Conservation (phyloP, 2,113 vertebrate species). For the Equus przewalskii region DNA sequence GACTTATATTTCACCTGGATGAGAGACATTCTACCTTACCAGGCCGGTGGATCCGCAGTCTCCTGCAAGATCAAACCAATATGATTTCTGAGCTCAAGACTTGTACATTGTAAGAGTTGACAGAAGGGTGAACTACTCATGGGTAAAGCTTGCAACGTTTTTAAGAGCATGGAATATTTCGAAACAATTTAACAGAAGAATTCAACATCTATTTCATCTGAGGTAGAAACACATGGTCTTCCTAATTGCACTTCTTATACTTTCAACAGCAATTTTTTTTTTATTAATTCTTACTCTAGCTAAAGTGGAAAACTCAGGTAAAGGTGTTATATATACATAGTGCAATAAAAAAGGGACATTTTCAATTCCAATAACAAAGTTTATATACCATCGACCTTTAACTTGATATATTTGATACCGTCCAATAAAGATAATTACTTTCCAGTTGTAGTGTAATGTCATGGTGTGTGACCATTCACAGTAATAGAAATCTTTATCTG, state of each 20-base stretch:
- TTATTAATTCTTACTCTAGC: constrained; percentile 28
- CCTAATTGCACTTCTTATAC: background rate
- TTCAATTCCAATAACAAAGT: constrained; percentile 41
- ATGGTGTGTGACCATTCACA: background rate
- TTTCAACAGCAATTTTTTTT: background rate
- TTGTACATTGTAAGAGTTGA: background rate
- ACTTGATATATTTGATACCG: constrained; percentile 24
- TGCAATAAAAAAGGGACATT: background rate
- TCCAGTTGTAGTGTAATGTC: constrained; percentile 31
- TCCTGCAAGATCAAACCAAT: background rate
- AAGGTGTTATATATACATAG: background rate
- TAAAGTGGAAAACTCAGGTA: background rate
- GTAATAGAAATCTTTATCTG: constrained; percentile 48
- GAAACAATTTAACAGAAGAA: background rate
- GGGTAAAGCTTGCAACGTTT: background rate
- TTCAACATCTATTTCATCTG: background rate
- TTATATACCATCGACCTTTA: constrained; percentile 50
- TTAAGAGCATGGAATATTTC: background rate
- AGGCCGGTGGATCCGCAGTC: background rate
- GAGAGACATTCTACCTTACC: background rate
- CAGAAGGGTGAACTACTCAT: background rate
- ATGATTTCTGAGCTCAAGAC: background rate
- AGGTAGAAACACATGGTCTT: background rate
- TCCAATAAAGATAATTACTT: constrained; percentile 58
- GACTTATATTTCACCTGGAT: background rate